Conservation (phyloP, 2,888 invertebrate genomes). For the Rapana venosa region DNA sequence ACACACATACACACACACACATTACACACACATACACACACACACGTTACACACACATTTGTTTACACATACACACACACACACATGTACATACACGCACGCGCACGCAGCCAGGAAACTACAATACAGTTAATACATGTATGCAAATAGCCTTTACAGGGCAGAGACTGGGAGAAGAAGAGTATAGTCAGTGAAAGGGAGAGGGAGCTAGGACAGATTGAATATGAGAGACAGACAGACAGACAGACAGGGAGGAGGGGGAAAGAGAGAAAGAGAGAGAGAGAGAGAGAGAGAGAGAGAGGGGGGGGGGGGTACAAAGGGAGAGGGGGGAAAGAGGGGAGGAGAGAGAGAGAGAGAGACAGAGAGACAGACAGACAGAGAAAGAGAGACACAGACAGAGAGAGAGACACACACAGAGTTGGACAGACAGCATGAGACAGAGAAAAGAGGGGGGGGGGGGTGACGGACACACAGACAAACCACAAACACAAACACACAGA, state of each 20-base stretch:
- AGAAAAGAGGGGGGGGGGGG: not conserved
- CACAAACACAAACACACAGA: not conserved
- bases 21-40: too few relatives aligned
- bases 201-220: not conserved
- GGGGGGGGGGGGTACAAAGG: not conserved
- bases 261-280: not conserved
- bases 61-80: not conserved
- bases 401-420: not conserved
- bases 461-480: not conserved
- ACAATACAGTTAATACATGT: too few relatives aligned
- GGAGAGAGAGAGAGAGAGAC: not conserved
- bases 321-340: not conserved
- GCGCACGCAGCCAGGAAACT: not conserved
- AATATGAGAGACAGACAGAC: not conserved
- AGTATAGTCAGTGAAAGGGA: not conserved
- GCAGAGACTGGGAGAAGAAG: not conserved
- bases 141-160: too few relatives aligned
- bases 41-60: too few relatives aligned
- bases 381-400: not conserved
- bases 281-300: not conserved
- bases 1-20: not conserved
- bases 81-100: not conserved
- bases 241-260: not conserved
- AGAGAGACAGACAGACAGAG: not conserved
- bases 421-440: not conserved